phyloP scores from a whole-genome alignment of 1,140 invertebrate species.

The Temnothorax curvispinosus region DNA sequence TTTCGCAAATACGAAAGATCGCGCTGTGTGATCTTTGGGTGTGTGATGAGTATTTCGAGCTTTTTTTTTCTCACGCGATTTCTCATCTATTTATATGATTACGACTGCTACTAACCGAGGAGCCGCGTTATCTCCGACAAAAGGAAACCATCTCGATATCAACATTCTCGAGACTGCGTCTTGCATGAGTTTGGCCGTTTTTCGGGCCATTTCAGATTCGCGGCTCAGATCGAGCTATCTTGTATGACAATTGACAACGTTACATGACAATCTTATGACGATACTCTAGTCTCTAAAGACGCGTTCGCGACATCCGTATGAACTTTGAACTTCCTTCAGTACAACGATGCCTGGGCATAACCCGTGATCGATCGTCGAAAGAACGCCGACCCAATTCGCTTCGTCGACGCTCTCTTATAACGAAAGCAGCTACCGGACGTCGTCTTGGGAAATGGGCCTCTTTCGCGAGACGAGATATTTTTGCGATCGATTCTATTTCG shows the following conservation, averaged over 20 bases:
- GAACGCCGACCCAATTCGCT: slow-evolving; percentile 66
- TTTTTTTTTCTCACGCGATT: not conserved
- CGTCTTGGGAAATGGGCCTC: slow-evolving; percentile 32
- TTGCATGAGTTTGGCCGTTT: slow-evolving; percentile 8
- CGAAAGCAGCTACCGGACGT: slow-evolving; percentile 47
- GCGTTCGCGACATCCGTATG: not conserved
- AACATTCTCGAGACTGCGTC: not conserved
- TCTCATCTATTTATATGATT: slow-evolving; percentile 15
- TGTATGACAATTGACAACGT: not conserved
- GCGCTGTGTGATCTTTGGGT: too few species aligned
- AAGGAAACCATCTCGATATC: not conserved
- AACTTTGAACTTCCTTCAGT: slow-evolving; percentile 55
- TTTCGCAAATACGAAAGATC: not conserved
- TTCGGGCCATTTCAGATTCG: slow-evolving; percentile 9
- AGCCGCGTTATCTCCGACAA: not conserved
- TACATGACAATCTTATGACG: slow-evolving; percentile 15
- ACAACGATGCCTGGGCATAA: slow-evolving; percentile 37
- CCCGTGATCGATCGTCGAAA: slow-evolving; percentile 60
- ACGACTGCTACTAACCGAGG: not conserved
- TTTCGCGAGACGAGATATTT: slow-evolving; percentile 46
- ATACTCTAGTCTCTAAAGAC: slow-evolving; percentile 55
- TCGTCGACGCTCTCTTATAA: slow-evolving; percentile 4
- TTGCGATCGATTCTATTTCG: slow-evolving; percentile 49
- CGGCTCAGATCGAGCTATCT: slow-evolving; percentile 9
- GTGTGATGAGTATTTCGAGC: too few species aligned